Evolutionary conservation across 1,140 invertebrate species (phyloP), one percentile per base, ranked within the genome.

Genomic region (Apis dorsata): DNA sequence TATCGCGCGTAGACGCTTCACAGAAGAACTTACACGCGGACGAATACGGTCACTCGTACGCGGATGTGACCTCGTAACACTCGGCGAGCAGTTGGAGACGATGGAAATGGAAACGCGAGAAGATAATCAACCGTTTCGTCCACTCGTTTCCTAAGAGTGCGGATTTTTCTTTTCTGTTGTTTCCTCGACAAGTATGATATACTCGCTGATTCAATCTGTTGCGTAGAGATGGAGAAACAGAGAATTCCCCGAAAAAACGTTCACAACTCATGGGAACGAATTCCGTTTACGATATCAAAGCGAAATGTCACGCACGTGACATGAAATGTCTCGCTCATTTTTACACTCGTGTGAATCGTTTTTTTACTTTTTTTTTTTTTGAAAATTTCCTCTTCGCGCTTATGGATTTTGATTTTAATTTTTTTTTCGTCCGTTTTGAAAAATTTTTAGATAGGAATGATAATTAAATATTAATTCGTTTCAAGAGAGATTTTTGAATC

Each of bases 51-150:
- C 80, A 19, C 34, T 68, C 55, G 74, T 44, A 83, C 80, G 80
- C 80, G 80, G 84, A 85, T 85, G 44, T 83, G 84, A 83, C 80
- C 84, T 85, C 84, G 80, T 83, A 83, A 83, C 80, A 68, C 80
- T 24, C 77, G 62, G 5, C 79, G 83, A 60, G 71, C 59, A 82
- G 60, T 71, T 24, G 19, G 55, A 75, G 79, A 81, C 72, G 51
- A 24, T 80, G 71, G 65, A 81, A 80, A 84, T 81, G 65, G 79
- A 49, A 84, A 84, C 62, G 11, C 34, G 44, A 13, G 60, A 1
- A 51, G 51, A 79, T 60, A 11, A 53, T 59, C 65, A 44, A 44
- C 4, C 66, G 34, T 66, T 34, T 44, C 21, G 65, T n/a, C 28
- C 1, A 1, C 9, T 15, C 28, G 71, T 74, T 75, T 59, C 62